A percentile compares a stretch with the other conserved stretches of the same genome.
These are phyloP conservation scores for Dendrolimus punctatus DNA, from an alignment of 1,140 invertebrate genomes.

Conservation along the genomic window DNA sequence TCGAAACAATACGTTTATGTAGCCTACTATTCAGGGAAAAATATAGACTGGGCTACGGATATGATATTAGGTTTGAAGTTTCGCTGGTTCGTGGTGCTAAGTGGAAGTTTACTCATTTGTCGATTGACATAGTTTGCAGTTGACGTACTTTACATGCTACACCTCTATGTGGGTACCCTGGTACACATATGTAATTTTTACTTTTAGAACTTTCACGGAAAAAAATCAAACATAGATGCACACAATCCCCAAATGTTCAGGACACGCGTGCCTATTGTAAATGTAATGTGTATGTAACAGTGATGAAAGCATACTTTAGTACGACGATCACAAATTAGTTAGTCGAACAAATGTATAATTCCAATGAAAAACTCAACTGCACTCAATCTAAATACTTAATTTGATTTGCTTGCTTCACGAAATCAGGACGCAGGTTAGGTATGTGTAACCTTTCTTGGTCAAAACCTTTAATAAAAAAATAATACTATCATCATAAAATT, in stretches of 20 bases:
- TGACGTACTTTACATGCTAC: no score
- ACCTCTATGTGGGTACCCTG: no score
- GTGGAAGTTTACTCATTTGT: no score
- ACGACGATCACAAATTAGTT: conserved; percentile 19
- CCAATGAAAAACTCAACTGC: conserved; percentile 40
- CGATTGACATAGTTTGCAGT: no score
- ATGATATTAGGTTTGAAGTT: no score
- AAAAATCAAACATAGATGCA: conserved; percentile 3
- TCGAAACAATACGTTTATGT: no score
- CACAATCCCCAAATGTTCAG: background rate
- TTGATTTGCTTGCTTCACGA: conserved; percentile 53
- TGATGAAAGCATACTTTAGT: conserved; percentile 7
- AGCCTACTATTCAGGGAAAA: no score
- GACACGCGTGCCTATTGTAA: background rate
- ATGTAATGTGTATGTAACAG: conserved; percentile 1
- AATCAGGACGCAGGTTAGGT: conserved; percentile 48
- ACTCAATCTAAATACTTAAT: conserved; percentile 63
- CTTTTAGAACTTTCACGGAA: no score
- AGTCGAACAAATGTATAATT: conserved; percentile 14
- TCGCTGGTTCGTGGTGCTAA: no score
- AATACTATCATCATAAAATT: conserved; percentile 14
- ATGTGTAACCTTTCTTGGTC: conserved; percentile 43
- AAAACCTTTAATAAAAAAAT: conserved; percentile 55
- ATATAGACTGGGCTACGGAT: no score
- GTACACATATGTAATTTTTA: no score